phyloP scores from a whole-genome alignment of 2,797 vertebrate species.

The Bradypodion pumilum region DNA sequence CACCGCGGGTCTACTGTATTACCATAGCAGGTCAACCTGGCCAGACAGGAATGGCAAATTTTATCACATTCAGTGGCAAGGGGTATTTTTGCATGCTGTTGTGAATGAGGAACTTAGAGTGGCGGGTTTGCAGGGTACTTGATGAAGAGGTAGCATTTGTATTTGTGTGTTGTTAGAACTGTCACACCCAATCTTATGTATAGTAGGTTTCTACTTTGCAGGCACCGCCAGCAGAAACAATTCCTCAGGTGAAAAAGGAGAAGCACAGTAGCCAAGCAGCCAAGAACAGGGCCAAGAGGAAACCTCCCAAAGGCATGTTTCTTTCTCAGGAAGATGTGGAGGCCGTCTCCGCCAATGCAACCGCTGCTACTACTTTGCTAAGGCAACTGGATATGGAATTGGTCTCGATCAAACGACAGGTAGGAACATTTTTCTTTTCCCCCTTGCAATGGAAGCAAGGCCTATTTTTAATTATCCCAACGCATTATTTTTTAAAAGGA shows the following conservation, averaged over 20 bases:
- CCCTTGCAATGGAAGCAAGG: neutral
- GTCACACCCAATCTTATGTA: slow-evolving; percentile 2
- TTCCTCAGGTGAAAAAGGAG: slow-evolving; percentile 86
- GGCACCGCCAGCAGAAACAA: slow-evolving; percentile 76
- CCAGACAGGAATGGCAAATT: too few relatives aligned
- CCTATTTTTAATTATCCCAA: slow-evolving; percentile 1
- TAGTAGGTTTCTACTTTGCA: slow-evolving; percentile 59
- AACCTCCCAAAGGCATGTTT: slow-evolving; percentile 96
- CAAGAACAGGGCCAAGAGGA: slow-evolving; percentile 90
- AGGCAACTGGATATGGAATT: slow-evolving; percentile 92
- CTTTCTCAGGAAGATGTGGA: slow-evolving; percentile 89
- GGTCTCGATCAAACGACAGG: slow-evolving; percentile 92
- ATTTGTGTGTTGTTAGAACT: neutral
- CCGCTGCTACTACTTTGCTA: slow-evolving; percentile 86
- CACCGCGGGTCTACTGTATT: too few relatives aligned
- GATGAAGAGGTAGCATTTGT: neutral
- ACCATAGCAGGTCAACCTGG: too few relatives aligned
- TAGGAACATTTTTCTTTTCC: slow-evolving; percentile 39
- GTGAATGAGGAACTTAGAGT: neutral
- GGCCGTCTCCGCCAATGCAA: slow-evolving; percentile 86
- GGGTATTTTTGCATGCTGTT: neutral
- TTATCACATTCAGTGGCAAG: too few relatives aligned
- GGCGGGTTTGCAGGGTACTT: neutral
- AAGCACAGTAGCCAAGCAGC: slow-evolving; percentile 82
- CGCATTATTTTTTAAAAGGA: slow-evolving; percentile 21